Percentiles rank a stretch among this genome's conserved stretches.
Evolutionary conservation across 2,888 invertebrate species (phyloP).

Genomic region (Pristionchus japonicus): DNA sequence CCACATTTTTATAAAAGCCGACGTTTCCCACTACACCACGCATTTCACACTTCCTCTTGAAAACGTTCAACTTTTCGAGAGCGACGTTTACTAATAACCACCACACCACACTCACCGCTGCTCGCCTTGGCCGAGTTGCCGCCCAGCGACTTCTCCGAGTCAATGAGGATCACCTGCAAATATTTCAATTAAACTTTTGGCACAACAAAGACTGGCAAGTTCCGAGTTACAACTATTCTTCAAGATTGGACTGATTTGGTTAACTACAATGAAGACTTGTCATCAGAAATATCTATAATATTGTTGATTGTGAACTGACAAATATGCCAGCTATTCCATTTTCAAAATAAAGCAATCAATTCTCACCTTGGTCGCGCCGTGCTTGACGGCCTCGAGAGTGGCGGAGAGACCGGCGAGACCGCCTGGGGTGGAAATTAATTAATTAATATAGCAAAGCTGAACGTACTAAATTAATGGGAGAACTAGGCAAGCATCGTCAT

Average conservation of each 20-base stretch:
- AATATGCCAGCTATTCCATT: too few relatives aligned
- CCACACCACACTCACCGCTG: constrained; percentile 59
- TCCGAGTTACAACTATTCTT: neutral
- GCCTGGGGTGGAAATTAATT: constrained; percentile 47
- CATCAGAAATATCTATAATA: neutral
- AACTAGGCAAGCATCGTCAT: too few relatives aligned
- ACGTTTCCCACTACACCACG: neutral
- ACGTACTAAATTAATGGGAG: too few relatives aligned
- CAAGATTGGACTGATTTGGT: neutral
- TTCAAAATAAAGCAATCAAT: neutral
- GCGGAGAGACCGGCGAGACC: constrained; percentile 72
- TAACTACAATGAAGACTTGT: neutral
- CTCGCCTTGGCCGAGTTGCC: constrained; percentile 74
- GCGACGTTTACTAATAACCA: neutral
- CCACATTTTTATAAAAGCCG: too few relatives aligned
- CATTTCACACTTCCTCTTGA: neutral
- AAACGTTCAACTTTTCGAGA: neutral
- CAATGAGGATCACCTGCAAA: constrained; percentile 64
- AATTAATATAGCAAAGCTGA: too few relatives aligned
- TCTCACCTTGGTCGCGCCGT: constrained; percentile 32
- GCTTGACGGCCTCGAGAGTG: constrained; percentile 59
- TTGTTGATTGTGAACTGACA: too few relatives aligned
- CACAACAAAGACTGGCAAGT: too few relatives aligned
- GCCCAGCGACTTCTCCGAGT: constrained; percentile 69
- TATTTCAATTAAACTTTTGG: too few relatives aligned